phyloP scores from a whole-genome alignment of 2,888 invertebrate genomes.

The Drosophila mercatorum region DNA sequence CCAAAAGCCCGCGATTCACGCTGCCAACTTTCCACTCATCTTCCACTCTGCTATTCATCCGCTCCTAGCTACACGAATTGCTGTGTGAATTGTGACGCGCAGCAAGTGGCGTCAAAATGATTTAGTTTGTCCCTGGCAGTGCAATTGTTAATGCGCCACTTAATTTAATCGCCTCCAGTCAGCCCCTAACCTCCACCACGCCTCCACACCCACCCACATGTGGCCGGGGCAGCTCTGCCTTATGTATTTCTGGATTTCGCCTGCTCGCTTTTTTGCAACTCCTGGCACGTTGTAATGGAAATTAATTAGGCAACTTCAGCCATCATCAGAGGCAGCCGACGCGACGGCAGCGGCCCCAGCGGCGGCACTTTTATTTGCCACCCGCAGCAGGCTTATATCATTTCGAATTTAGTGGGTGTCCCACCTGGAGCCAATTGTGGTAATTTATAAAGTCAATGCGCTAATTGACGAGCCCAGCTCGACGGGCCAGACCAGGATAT shows the following conservation, averaged over 20 bases:
- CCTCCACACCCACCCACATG: conserved; percentile 4
- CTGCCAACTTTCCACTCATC: conserved; percentile 37
- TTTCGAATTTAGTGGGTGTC: conserved; percentile 82
- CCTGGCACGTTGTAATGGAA: conserved; percentile 79
- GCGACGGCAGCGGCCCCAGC: background rate
- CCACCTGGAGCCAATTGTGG: conserved; percentile 56
- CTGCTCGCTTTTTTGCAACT: conserved; percentile 56
- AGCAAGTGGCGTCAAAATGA: conserved; percentile 78
- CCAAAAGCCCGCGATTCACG: conserved; percentile 37
- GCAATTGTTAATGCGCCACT: conserved; percentile 71
- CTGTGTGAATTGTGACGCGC: conserved; percentile 72
- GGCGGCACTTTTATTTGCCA: background rate
- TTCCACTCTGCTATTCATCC: conserved; percentile 18
- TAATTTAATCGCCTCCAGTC: conserved; percentile 65
- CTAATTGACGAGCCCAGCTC: conserved; percentile 71
- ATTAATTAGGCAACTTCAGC: conserved; percentile 79
- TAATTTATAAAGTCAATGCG: conserved; percentile 69
- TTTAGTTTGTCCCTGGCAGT: conserved; percentile 67
- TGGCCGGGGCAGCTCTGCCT: conserved; percentile 11
- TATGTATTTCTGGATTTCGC: conserved; percentile 33
- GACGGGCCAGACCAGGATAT: conserved; percentile 12
- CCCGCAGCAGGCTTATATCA: conserved; percentile 70
- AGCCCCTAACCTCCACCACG: background rate
- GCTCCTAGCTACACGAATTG: conserved; percentile 39
- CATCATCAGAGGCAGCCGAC: conserved; percentile 37